phyloP scores from a whole-genome alignment of 2,888 invertebrate species.

The Eupithecia abbreviata region DNA sequence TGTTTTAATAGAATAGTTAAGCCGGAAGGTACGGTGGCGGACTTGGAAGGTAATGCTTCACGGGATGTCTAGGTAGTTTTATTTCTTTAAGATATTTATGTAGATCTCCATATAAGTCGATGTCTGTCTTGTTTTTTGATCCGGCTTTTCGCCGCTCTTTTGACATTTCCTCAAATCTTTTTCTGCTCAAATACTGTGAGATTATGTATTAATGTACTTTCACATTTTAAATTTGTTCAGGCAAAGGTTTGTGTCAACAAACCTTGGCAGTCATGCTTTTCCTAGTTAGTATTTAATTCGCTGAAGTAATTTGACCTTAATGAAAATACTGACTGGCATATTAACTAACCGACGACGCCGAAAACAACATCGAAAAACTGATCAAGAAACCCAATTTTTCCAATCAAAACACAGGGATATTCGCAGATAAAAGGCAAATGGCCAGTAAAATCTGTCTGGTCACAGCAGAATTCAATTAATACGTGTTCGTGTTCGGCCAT shows the following conservation, averaged over 20 bases:
- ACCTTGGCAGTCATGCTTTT: too few relatives aligned
- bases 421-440: slow-evolving; percentile 14
- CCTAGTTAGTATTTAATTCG: too few relatives aligned
- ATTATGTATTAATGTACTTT: too few relatives aligned
- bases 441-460: slow-evolving; percentile 16
- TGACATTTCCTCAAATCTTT: too few relatives aligned
- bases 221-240: too few relatives aligned
- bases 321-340: too few relatives aligned
- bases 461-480: slow-evolving; percentile 30
- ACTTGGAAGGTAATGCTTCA: not conserved
- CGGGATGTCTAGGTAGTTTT: not conserved
- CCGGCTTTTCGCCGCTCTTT: too few relatives aligned
- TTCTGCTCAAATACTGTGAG: too few relatives aligned
- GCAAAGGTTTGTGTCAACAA: too few relatives aligned
- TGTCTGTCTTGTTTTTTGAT: too few relatives aligned
- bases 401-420: not conserved
- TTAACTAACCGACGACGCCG: not conserved
- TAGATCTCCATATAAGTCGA: too few relatives aligned
- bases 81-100: not conserved
- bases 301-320: not conserved
- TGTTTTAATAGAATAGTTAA: slow-evolving; percentile 16
- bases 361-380: not conserved
- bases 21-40: not conserved
- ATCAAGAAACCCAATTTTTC: not conserved
- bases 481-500: slow-evolving; percentile 12